phyloP scores from a whole-genome alignment of 2,113 vertebrate genomes.

The Glaucidium brasilianum region DNA sequence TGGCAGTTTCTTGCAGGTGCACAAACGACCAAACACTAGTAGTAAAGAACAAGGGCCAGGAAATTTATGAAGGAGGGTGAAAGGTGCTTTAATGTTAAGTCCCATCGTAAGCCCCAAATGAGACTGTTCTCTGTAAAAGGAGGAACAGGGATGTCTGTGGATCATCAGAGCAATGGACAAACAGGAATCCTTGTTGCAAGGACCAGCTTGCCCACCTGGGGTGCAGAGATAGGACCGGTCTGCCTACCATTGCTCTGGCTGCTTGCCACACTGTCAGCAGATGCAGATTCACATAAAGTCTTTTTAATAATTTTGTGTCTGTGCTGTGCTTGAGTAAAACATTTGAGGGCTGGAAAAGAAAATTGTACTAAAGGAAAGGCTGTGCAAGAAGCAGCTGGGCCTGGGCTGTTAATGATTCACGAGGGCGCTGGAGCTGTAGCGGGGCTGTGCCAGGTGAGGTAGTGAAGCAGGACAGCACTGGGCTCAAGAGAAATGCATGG shows the following conservation, averaged over 20 bases:
- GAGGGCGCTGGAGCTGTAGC: not conserved
- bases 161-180: not conserved
- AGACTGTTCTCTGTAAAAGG: not conserved
- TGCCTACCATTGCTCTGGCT: not conserved
- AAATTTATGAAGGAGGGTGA: not conserved
- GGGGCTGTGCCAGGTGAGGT: not conserved
- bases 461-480: not conserved
- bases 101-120: not conserved
- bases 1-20: not conserved
- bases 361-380: not conserved
- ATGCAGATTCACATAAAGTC: not conserved
- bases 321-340: not conserved
- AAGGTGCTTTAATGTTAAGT: not conserved
- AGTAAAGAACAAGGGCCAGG: not conserved
- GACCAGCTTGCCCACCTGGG: not conserved
- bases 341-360: not conserved
- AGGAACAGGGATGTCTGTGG: not conserved
- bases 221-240: not conserved
- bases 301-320: not conserved
- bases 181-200: not conserved
- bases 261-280: not conserved
- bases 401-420: conserved; percentile 23
- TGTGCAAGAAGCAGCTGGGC: not conserved
- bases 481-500: not conserved
- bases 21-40: not conserved